Evolutionary conservation across 64 coral and sea anemone genomes (phyloP).

Genomic region (Montipora capricornis): DNA sequence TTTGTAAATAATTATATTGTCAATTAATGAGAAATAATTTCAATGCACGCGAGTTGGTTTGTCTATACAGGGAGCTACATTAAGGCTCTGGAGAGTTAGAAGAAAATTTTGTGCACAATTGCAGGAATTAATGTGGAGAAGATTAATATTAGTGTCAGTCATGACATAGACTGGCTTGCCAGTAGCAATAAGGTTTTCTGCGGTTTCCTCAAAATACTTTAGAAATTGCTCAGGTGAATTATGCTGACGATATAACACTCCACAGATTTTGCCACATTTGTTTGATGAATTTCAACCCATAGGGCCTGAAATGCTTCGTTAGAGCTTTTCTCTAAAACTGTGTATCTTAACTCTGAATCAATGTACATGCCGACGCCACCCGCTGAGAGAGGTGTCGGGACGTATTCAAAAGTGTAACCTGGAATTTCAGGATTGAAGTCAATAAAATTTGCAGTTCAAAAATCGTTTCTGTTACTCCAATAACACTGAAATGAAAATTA

Average conservation of each 20-base stretch:
- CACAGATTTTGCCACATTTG: too few species aligned
- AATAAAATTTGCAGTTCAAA: slow-evolving; percentile 9
- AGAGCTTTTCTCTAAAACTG: too few species aligned
- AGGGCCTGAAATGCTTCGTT: too few species aligned
- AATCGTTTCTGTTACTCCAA: slow-evolving; percentile 35
- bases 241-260: too few species aligned
- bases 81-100: not conserved
- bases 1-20: too few species aligned
- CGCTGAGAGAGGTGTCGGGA: not conserved
- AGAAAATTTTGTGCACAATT: not conserved
- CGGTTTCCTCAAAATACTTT: not conserved
- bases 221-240: too few species aligned
- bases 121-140: not conserved
- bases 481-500: slow-evolving; percentile 16
- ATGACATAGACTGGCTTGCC: not conserved
- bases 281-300: too few species aligned
- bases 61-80: slow-evolving; percentile 34
- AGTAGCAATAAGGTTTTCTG: not conserved
- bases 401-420: slow-evolving; percentile 22
- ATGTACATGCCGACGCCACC: slow-evolving; percentile 4
- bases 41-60: slow-evolving; percentile 17
- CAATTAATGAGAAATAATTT: too few species aligned
- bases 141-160: too few species aligned
- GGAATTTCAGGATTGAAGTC: not conserved
- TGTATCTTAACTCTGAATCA: not conserved